A percentile compares a stretch with the other conserved stretches of the same genome.
phyloP scores from a whole-genome alignment of 1,140 invertebrate species.

The Melipona quadrifasciata region DNA sequence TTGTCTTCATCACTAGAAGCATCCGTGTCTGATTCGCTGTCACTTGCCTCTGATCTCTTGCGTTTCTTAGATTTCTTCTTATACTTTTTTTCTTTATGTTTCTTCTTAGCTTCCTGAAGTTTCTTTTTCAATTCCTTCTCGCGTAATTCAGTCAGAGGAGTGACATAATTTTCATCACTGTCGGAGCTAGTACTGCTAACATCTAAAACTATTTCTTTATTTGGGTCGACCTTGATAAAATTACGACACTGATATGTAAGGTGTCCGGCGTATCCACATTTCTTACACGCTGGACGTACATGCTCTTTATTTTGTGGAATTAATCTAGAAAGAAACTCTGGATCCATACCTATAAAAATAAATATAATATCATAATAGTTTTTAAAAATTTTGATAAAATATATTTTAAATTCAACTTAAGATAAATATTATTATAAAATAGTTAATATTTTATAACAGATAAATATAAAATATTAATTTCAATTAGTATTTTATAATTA shows the following conservation, averaged over 20 bases:
- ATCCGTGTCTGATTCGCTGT: slow-evolving; percentile 67
- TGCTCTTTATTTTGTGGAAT: slow-evolving; percentile 87
- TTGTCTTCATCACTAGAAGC: slow-evolving; percentile 62
- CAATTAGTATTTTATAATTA: neutral
- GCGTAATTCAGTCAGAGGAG: slow-evolving; percentile 90
- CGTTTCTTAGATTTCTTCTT: slow-evolving; percentile 77
- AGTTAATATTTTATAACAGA: neutral
- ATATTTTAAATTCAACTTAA: neutral
- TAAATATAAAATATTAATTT: neutral
- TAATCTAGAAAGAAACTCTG: slow-evolving; percentile 79
- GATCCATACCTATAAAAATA: slow-evolving; percentile 73
- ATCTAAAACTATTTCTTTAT: slow-evolving; percentile 95
- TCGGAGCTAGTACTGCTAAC: slow-evolving; percentile 94
- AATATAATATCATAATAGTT: neutral
- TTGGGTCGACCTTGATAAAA: slow-evolving; percentile 94
- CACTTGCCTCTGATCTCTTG: slow-evolving; percentile 64
- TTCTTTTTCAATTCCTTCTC: slow-evolving; percentile 89
- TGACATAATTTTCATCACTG: slow-evolving; percentile 92
- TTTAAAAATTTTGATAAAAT: neutral
- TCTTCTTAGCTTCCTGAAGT: slow-evolving; percentile 82
- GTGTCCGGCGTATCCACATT: slow-evolving; percentile 97
- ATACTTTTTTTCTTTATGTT: slow-evolving; percentile 80
- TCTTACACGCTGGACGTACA: slow-evolving; percentile 92
- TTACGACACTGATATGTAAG: slow-evolving; percentile 98
- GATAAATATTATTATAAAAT: neutral